Evolutionary conservation across 2,113 vertebrate species (phyloP).

Genomic region (Amblyopsis rosae): DNA sequence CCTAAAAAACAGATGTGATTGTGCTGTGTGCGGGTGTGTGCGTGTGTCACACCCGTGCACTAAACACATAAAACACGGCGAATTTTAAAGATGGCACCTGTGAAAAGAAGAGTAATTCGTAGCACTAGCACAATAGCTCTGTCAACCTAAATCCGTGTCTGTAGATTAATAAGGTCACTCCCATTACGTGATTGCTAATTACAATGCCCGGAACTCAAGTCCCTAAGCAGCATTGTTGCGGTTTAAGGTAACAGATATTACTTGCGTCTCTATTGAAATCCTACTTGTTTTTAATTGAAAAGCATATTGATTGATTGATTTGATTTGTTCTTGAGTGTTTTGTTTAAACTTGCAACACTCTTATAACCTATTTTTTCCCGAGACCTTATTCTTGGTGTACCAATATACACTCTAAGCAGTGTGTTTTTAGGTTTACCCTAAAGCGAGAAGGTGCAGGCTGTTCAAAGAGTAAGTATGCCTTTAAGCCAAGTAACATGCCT

Average conservation of each 20-base stretch:
- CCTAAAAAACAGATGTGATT: slow-evolving; percentile 46
- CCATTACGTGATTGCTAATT: slow-evolving; percentile 61
- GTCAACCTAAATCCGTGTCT: slow-evolving; percentile 56
- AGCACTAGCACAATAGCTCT: slow-evolving; percentile 36
- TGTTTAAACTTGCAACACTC: too few species aligned
- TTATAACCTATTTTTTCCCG: too few species aligned
- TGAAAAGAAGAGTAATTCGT: slow-evolving; percentile 15
- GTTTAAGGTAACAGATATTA: slow-evolving; percentile 24
- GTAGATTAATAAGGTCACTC: slow-evolving; percentile 56
- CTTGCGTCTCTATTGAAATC: neutral
- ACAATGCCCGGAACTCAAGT: slow-evolving; percentile 25
- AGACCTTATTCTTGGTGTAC: too few species aligned
- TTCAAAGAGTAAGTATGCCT: neutral
- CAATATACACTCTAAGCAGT: too few species aligned
- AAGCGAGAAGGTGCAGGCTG: slow-evolving; percentile 43
- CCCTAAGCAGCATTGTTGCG: slow-evolving; percentile 38
- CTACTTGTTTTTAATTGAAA: neutral
- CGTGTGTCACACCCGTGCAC: slow-evolving; percentile 12
- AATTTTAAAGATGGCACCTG: slow-evolving; percentile 2
- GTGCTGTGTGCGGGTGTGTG: slow-evolving; percentile 26
- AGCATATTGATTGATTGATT: too few species aligned
- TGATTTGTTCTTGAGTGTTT: too few species aligned
- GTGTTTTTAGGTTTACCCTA: neutral
- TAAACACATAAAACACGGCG: neutral
- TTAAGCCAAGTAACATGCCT: too few species aligned